Conservation (phyloP, 2,113 vertebrate species). For the Catharus minimus region DNA sequence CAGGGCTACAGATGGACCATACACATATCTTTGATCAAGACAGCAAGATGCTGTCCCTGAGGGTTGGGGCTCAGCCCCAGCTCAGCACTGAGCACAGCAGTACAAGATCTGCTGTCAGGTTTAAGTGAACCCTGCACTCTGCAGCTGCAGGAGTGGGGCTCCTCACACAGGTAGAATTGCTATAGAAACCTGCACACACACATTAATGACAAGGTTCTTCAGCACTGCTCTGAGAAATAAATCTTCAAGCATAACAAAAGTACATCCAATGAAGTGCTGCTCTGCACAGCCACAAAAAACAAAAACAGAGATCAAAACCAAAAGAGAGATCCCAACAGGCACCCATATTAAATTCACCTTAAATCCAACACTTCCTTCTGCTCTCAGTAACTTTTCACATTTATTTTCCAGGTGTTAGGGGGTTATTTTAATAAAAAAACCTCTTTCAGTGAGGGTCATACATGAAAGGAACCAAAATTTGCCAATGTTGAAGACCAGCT, state of each 20-base stretch:
- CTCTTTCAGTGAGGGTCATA: not conserved
- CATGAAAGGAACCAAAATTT: not conserved
- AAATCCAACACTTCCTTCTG: not conserved
- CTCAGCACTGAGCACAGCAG: not conserved
- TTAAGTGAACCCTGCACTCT: fast-evolving
- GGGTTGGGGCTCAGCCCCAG: not conserved
- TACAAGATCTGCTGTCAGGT: not conserved
- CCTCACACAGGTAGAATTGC: not conserved
- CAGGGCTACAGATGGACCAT: not conserved
- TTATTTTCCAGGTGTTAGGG: not conserved
- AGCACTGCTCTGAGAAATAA: not conserved
- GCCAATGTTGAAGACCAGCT: not conserved
- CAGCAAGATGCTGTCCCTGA: not conserved
- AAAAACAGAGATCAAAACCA: not conserved
- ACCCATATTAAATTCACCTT: not conserved
- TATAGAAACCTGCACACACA: not conserved
- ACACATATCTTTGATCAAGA: fast-evolving
- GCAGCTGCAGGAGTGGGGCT: not conserved
- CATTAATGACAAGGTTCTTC: not conserved
- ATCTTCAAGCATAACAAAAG: not conserved
- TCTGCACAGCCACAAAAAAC: not conserved
- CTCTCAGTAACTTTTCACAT: not conserved
- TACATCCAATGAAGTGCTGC: fast-evolving
- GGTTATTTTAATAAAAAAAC: not conserved
- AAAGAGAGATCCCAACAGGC: not conserved